Conservation (phyloP, 2,888 invertebrate genomes). For the Oligia fasciuncula region DNA sequence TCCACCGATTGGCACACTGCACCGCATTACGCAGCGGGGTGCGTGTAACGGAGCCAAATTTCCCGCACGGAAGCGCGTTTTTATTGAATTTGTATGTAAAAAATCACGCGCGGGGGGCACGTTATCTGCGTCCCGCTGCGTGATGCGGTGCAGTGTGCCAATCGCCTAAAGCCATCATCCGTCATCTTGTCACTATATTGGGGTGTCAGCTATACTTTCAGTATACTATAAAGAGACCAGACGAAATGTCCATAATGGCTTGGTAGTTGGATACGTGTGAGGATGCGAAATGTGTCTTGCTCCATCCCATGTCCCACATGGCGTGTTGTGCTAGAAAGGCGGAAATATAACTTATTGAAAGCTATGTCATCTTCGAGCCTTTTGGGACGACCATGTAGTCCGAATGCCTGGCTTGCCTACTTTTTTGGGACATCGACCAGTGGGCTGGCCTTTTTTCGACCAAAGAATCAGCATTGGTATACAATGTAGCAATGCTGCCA, state of each 20-base stretch:
- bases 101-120: no score
- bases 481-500: neutral
- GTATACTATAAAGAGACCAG: neutral
- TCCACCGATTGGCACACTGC: no score
- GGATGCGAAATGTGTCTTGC: neutral
- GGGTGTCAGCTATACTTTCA: neutral
- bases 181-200: neutral
- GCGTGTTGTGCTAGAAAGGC: no score
- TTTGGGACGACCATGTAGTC: neutral
- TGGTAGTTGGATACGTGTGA: neutral
- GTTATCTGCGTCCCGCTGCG: no score
- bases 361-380: neutral
- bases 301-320: neutral
- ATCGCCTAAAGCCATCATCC: neutral
- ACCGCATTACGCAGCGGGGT: no score
- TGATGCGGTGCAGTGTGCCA: no score
- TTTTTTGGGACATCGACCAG: neutral
- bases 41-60: no score
- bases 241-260: neutral
- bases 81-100: no score
- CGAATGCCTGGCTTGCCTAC: neutral
- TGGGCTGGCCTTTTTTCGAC: neutral
- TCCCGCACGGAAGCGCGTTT: no score
- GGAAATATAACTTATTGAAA: neutral
- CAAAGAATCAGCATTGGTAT: neutral